Evolutionary conservation across 1,140 invertebrate genomes (phyloP).

Genomic region (Heliothis virescens): DNA sequence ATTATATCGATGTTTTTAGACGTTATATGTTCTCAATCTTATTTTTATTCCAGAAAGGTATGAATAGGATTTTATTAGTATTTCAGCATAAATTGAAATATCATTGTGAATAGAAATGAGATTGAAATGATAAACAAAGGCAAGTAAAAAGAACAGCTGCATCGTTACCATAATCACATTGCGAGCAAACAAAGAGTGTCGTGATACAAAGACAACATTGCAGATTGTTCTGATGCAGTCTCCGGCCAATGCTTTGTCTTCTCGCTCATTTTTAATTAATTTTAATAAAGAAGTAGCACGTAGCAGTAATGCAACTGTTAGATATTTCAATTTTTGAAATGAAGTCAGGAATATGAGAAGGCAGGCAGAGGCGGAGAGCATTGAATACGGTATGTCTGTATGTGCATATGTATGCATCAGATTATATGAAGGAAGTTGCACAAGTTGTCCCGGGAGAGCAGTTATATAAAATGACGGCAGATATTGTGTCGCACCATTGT

Average conservation of each 20-base stretch:
- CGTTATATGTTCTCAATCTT: no score
- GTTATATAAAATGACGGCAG: neutral
- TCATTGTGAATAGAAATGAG: no score
- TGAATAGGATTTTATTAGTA: no score
- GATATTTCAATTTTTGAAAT: constrained; percentile 30
- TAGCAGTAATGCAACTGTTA: neutral
- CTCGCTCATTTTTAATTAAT: constrained; percentile 21
- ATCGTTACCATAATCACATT: constrained; percentile 3
- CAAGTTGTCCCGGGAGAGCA: neutral
- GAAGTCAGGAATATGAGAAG: neutral
- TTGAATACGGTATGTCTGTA: neutral
- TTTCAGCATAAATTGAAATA: no score
- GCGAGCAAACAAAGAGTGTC: neutral
- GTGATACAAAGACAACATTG: neutral
- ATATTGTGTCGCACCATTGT: neutral
- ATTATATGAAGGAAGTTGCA: constrained; percentile 9
- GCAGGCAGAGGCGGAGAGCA: neutral
- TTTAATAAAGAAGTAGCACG: constrained; percentile 9
- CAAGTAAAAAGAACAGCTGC: neutral
- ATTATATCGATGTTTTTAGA: no score
- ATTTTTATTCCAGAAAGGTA: no score
- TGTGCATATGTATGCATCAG: constrained; percentile 8
- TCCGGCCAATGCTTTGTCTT: neutral
- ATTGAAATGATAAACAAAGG: no score
- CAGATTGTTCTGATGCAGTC: constrained; percentile 14